Percentiles rank a stretch among this genome's conserved stretches.
Evolutionary conservation across 1,140 invertebrate species (phyloP).

Genomic region (Philotrypesis tridentata): DNA sequence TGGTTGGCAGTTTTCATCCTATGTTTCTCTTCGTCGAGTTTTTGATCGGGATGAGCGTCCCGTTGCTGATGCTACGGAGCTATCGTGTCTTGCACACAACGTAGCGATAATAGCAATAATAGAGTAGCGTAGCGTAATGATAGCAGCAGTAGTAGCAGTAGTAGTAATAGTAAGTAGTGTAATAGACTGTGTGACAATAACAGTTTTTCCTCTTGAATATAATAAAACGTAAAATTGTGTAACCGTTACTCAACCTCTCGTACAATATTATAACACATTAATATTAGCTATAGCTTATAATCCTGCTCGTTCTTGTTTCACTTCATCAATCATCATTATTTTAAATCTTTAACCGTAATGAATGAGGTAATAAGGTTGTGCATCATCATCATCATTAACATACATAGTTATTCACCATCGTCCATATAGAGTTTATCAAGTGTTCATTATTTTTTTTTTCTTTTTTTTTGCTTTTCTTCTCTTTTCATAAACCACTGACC

Average conservation of each 20-base stretch:
- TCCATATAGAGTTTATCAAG: constrained; percentile 22
- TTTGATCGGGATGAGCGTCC: neutral
- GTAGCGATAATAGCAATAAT: constrained; percentile 3
- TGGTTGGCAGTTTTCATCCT: constrained; percentile 25
- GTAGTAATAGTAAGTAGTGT: neutral
- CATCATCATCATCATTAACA: constrained; percentile 44
- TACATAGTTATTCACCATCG: constrained; percentile 9
- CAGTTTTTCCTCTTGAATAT: constrained; percentile 13
- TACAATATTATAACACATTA: constrained; percentile 29
- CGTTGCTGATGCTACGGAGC: neutral
- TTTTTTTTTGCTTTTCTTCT: neutral
- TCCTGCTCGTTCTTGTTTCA: neutral
- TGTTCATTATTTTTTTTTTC: neutral
- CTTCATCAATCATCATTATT: constrained; percentile 40
- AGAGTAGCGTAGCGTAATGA: neutral
- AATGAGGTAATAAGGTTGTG: constrained; percentile 74
- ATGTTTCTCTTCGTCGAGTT: neutral
- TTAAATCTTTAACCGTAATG: constrained; percentile 72
- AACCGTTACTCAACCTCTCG: constrained; percentile 16
- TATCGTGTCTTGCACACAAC: neutral
- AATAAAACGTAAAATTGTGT: constrained; percentile 17
- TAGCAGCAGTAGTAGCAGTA: neutral
- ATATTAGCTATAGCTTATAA: constrained; percentile 33
- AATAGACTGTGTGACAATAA: constrained; percentile 7
- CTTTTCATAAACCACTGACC: neutral